Evolutionary conservation across 2,113 vertebrate species (phyloP), one percentile per base, ranked within the genome.

Genomic region (Vidua chalybeata): DNA sequence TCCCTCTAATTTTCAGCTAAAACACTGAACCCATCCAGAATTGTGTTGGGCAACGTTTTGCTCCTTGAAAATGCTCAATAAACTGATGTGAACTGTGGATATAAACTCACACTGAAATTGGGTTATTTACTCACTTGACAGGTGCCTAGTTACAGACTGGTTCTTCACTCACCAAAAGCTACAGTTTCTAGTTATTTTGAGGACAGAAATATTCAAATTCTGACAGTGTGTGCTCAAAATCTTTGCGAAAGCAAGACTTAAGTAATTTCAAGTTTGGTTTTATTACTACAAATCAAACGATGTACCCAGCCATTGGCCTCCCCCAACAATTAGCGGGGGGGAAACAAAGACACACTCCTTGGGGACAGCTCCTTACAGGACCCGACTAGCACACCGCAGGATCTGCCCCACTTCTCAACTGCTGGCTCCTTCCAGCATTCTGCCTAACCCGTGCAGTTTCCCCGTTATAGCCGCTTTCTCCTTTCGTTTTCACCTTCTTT

Each of bases 401-500:
- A 7, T 2, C 45, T 14, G 11, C 16, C 28, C n/a, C 39, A 3
- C 45, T 33, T 55, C 35, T 27, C 61, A 18, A 1, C 10, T 28
- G 15, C 62, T 3, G 24, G 10, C 46, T 33, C 30, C 24, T 21
- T 4, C 8, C 28, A 59, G 27, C 12, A 1, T 7, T 51, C 51
- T 22, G 13, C 18, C 71, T 4, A 15, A 48, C 8, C 12, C n/a
- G 1, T 10, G 15, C 48, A 11, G 6, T 3, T 17, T 3, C 3
- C 52, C 27, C 55, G 0, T 35, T 9, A 23, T 15, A 28, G 17
- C n/a, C 8, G 11, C 20, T 11, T 59, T 30, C 28, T 27, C 41
- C 39, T 54, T 37, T 20, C 28, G 2, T 11, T 48, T 27, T 33
- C 22, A 16, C 16, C 5, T 9, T 3, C 6, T 31, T 28, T 33